Base-by-base conservation (phyloP, 2,888 invertebrate genomes). In the Calameuta pallipes region DNA sequence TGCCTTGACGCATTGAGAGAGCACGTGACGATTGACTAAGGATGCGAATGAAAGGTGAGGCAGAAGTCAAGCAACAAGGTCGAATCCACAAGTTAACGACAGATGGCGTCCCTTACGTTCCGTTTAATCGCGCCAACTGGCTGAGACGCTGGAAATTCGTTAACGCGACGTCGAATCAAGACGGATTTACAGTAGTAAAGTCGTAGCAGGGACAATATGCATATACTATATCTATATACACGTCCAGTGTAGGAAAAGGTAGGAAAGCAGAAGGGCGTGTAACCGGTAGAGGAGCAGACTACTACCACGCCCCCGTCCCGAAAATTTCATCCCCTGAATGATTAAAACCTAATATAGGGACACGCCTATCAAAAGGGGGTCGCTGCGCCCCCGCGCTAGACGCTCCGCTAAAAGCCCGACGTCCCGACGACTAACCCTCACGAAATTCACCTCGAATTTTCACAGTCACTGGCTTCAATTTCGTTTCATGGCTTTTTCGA, bases 331-430 rank as follows among this genome's bases (percentile, higher is more conserved):
- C 81, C 84, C 85, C 83, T 90, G 90, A 91, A 91, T 90, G 91
- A 91, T 91, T 91, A 91, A 91, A 91, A 91, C 90, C 89, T 91
- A 91, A 91, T 91, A 90, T 88, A 89, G 86, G 84, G 90, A 90
- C 90, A 91, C 91, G 91, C 91, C 91, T 88, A 89, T 86, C 84
- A 80, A 76, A 80, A 80, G 81, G 70, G 70, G 70, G 70, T 36
- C 75, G 79, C 76, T 76, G 56, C 77, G 35, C 75, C 79, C 78
- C 81, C 76, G 31, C 78, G 75, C 68, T 79, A 69, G 80, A 75
- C 76, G 78, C 82, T 79, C 77, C 77, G 79, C 68, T 77, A 77
- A 80, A 80, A 80, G 80, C 80, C 69, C 74, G 75, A 70, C 69
- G 76, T 74, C 78, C 69, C 34, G 77, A 77, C 80, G 74, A 75